Evolutionary conservation across 2,797 vertebrate species (phyloP).

Genomic region (Hemibagrus guttatus): DNA sequence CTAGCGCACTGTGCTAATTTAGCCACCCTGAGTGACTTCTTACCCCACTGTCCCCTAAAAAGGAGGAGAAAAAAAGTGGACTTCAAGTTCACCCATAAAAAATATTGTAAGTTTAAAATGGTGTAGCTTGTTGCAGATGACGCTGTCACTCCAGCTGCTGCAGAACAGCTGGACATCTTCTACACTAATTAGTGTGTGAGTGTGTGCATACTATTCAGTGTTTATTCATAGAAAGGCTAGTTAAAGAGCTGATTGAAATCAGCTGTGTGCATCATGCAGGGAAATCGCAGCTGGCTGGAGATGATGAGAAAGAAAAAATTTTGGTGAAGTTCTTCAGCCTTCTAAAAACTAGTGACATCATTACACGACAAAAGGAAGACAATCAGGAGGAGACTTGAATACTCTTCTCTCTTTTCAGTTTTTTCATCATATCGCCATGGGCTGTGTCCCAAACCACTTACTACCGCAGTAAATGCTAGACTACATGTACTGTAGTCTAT

Average conservation of each 20-base stretch:
- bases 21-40: constrained; percentile 31
- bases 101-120: neutral
- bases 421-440: neutral
- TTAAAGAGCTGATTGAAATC: constrained; percentile 15
- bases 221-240: constrained; percentile 12
- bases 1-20: constrained; percentile 23
- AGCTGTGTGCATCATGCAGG: neutral
- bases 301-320: neutral
- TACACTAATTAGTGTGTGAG: constrained; percentile 46
- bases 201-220: constrained; percentile 23
- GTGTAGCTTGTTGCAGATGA: neutral
- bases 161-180: constrained; percentile 25
- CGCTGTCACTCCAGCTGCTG: constrained; percentile 1
- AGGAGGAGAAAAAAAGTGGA: constrained; percentile 7
- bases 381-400: neutral
- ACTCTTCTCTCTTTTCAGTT: neutral
- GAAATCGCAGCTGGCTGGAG: neutral
- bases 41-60: constrained; percentile 17
- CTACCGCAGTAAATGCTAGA: neutral
- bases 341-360: neutral
- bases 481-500: neutral
- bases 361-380: neutral
- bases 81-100: neutral
- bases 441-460: too few relatives aligned
- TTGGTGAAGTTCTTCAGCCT: neutral